Evolutionary conservation across 2,888 invertebrate species (phyloP).

Genomic region (Drosophila cracens): DNA sequence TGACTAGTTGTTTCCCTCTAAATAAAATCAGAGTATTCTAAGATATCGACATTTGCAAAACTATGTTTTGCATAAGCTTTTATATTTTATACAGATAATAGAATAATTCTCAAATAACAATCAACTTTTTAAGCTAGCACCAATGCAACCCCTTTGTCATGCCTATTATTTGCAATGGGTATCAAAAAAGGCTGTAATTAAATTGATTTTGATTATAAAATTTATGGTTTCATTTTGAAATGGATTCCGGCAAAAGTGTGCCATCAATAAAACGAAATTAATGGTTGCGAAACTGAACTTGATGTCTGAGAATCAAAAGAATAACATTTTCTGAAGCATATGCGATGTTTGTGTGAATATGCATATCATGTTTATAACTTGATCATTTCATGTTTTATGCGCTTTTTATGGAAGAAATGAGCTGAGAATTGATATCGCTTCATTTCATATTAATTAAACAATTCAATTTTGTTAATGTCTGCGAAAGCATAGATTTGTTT

Average conservation of each 20-base stretch:
- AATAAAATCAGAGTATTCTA: neutral
- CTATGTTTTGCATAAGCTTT: neutral
- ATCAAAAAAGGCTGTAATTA: conserved; percentile 10
- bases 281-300: conserved; percentile 39
- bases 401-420: conserved; percentile 31
- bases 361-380: conserved; percentile 53
- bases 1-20: conserved; percentile 1
- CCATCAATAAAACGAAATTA: conserved; percentile 51
- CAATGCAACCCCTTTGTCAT: neutral
- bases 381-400: conserved; percentile 47
- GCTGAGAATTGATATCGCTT: conserved; percentile 54
- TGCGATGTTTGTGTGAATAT: conserved; percentile 15
- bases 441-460: conserved; percentile 60
- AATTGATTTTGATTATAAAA: conserved; percentile 18
- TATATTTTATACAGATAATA: neutral
- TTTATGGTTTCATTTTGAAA: conserved; percentile 44
- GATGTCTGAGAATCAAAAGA: conserved; percentile 43
- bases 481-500: conserved; percentile 50
- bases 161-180: conserved; percentile 3
- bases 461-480: conserved; percentile 47
- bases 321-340: conserved; percentile 21
- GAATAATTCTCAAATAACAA: neutral
- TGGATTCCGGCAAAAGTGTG: conserved; percentile 45
- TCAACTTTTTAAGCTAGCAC: neutral
- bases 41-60: neutral